These are phyloP conservation scores for Zaprionus tsacasi DNA, from an alignment of 1,140 invertebrate genomes.

Conservation along the genomic window DNA sequence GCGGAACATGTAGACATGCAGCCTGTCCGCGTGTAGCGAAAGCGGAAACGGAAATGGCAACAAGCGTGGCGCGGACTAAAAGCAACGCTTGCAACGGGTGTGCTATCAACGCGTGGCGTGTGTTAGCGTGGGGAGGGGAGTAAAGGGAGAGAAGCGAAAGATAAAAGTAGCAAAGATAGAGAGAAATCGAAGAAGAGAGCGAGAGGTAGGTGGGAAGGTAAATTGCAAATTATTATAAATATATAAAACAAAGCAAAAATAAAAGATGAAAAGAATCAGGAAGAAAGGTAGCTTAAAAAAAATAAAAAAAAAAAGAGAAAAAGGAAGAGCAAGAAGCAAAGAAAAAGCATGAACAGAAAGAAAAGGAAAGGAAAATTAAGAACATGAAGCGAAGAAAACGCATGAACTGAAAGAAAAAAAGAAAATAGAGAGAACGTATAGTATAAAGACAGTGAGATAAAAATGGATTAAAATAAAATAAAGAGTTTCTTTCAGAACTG, in stretches of 20 bases:
- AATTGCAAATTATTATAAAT: too few relatives aligned
- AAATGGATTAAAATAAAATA: neutral
- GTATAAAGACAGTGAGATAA: neutral
- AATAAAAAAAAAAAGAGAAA: too few relatives aligned
- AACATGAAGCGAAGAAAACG: too few relatives aligned
- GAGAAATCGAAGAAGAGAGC: neutral
- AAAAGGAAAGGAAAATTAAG: too few relatives aligned
- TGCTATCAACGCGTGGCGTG: constrained; percentile 16
- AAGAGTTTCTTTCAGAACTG: neutral
- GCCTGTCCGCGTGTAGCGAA: constrained; percentile 33
- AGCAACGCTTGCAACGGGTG: neutral
- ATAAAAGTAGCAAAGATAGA: neutral
- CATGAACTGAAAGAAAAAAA: too few relatives aligned
- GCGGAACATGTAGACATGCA: constrained; percentile 66
- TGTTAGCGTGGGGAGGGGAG: constrained; percentile 6
- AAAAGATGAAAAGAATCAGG: neutral
- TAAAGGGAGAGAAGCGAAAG: neutral
- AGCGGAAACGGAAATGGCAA: constrained; percentile 81
- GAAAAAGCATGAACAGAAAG: too few relatives aligned
- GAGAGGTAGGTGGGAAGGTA: neutral
- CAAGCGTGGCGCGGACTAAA: constrained; percentile 52
- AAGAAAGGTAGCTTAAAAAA: too few relatives aligned
- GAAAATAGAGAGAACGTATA: too few relatives aligned
- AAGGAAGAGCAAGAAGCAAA: too few relatives aligned
- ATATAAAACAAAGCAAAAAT: neutral